These are phyloP conservation scores for Chelon labrosus DNA, from an alignment of 2,797 vertebrate species.

Conservation along the genomic window DNA sequence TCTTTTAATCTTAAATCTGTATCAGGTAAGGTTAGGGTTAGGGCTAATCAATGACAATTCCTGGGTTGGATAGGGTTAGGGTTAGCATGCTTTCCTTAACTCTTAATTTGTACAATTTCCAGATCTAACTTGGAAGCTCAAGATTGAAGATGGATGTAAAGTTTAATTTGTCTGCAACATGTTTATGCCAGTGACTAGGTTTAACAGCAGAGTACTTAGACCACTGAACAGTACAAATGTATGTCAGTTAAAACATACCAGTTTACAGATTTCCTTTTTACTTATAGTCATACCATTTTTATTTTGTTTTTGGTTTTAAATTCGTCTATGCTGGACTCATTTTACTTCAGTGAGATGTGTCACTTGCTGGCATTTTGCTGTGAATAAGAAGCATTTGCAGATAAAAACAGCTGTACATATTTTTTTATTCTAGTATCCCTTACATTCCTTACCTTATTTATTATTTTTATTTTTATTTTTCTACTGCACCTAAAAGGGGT, in stretches of 20 bases:
- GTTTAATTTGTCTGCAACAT: not conserved
- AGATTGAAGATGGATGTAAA: not conserved
- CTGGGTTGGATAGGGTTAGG: not conserved
- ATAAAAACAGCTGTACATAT: slow-evolving; percentile 3
- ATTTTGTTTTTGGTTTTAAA: not conserved
- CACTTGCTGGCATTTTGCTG: not conserved
- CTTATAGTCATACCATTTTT: not conserved
- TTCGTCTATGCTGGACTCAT: not conserved
- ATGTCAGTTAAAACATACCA: not conserved
- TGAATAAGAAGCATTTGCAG: not conserved
- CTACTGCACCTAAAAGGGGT: too few relatives aligned
- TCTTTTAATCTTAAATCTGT: not conserved
- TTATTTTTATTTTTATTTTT: too few relatives aligned
- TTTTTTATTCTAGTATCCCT: too few relatives aligned
- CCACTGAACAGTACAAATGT: not conserved
- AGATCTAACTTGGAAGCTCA: not conserved
- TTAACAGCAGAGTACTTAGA: not conserved
- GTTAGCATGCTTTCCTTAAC: not conserved
- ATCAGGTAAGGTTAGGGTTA: too few relatives aligned
- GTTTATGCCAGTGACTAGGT: not conserved
- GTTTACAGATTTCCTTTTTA: not conserved
- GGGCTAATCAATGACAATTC: too few relatives aligned
- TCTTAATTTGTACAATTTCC: not conserved
- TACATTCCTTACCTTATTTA: too few relatives aligned
- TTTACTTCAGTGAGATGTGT: not conserved